phyloP scores from a whole-genome alignment of 2,888 invertebrate species.

The Pocota personata region DNA sequence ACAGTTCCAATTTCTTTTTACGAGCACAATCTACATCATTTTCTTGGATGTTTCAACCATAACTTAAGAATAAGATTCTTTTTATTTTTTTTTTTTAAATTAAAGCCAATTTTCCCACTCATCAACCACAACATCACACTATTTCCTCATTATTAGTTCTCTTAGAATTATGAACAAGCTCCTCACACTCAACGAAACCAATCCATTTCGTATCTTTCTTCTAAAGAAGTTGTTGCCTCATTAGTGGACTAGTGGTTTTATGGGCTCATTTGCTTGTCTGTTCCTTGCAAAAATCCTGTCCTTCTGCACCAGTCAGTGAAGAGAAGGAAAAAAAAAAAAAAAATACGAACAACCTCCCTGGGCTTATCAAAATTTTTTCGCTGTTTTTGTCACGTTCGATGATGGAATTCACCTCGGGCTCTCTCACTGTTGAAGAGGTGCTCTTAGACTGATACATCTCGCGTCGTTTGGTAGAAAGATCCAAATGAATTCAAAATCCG shows the following conservation, averaged over 20 bases:
- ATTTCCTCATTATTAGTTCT: constrained; percentile 31
- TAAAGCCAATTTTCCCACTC: neutral
- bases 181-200: constrained; percentile 10
- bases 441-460: constrained; percentile 20
- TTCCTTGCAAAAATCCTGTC: constrained; percentile 9
- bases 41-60: neutral
- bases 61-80: neutral
- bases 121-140: too few species aligned
- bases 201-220: constrained; percentile 31
- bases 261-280: constrained; percentile 50
- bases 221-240: constrained; percentile 55
- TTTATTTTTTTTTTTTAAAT: neutral
- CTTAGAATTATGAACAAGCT: constrained; percentile 42
- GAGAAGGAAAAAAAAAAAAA: neutral
- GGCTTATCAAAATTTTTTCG: constrained; percentile 68
- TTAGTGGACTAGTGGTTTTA: constrained; percentile 58
- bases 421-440: neutral
- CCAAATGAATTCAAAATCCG: constrained; percentile 72
- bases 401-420: constrained; percentile 72
- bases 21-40: neutral
- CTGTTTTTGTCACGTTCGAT: constrained; percentile 73
- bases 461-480: neutral
- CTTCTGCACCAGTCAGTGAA: neutral
- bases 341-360: constrained; percentile 12
- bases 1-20: neutral